Conservation (phyloP, 2,888 invertebrate species). For the Drosophila stalkeri region DNA sequence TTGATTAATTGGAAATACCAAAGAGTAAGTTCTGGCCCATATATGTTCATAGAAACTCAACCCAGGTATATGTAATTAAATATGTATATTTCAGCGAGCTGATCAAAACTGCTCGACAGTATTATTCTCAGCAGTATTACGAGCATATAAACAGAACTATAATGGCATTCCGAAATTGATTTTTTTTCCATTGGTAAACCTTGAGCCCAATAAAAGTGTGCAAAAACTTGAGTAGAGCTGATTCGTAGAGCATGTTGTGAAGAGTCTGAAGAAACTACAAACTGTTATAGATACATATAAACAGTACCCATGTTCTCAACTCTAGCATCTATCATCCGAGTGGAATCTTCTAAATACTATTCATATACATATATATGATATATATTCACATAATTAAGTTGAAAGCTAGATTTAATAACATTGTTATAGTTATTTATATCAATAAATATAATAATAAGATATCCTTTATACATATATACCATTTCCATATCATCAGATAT, state of each 20-base stretch:
- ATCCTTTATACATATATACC: no score
- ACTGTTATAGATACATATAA: neutral
- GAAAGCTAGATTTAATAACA: no score
- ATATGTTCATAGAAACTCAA: neutral
- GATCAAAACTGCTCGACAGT: neutral
- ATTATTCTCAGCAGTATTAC: neutral
- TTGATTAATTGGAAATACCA: neutral
- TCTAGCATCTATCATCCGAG: no score
- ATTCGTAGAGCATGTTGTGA: neutral
- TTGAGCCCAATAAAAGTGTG: slow-evolving; percentile 5
- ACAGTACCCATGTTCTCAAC: no score
- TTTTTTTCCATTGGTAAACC: slow-evolving; percentile 2
- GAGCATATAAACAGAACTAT: neutral
- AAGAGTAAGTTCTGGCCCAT: neutral
- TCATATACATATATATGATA: no score
- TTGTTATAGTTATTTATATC: no score
- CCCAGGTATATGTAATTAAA: neutral
- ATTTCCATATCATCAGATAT: no score
- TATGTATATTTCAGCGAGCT: neutral
- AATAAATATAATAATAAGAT: no score
- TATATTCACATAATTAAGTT: no score
- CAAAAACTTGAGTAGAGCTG: neutral
- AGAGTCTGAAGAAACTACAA: neutral
- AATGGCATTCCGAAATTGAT: slow-evolving; percentile 7
- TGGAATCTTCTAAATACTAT: no score